phyloP scores from a whole-genome alignment of 2,113 vertebrate species.

The Lycaon pictus region DNA sequence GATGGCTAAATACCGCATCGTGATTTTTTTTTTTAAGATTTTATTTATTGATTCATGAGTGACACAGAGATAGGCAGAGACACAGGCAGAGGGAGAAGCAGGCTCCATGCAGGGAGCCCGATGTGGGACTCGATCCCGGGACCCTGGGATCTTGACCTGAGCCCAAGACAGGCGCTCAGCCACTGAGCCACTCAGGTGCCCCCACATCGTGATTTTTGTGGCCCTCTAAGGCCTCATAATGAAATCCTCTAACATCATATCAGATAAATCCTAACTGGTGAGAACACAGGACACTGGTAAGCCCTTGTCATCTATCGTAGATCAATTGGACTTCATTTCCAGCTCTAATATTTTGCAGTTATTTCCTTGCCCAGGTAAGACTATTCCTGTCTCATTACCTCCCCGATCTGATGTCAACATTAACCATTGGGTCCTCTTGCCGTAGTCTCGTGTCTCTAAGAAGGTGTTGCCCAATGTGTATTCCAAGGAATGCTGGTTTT shows the following conservation, averaged over 20 bases:
- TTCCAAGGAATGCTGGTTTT: neutral
- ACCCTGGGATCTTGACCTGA: too few species aligned
- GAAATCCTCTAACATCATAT: slow-evolving; percentile 27
- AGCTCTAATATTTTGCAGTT: slow-evolving; percentile 30
- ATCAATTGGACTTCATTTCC: slow-evolving; percentile 54
- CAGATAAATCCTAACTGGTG: slow-evolving; percentile 12
- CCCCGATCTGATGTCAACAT: neutral
- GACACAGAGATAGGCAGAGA: too few species aligned
- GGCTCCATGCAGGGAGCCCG: too few species aligned
- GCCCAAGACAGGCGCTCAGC: too few species aligned
- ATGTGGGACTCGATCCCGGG: too few species aligned
- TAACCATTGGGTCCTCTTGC: neutral
- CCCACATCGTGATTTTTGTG: neutral
- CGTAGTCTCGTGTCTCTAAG: neutral
- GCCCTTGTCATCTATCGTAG: neutral
- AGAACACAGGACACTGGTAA: slow-evolving; percentile 24
- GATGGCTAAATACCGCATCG: neutral
- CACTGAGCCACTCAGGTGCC: too few species aligned
- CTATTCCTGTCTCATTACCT: neutral
- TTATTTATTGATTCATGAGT: too few species aligned
- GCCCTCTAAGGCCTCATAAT: slow-evolving; percentile 24
- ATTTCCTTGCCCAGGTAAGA: slow-evolving; percentile 51
- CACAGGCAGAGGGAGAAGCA: too few species aligned
- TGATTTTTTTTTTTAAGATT: neutral
- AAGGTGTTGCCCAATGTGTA: neutral